Percentiles rank a stretch among this genome's conserved stretches.
phyloP scores from a whole-genome alignment of 2,797 vertebrate species.

The Serranus cabrilla region DNA sequence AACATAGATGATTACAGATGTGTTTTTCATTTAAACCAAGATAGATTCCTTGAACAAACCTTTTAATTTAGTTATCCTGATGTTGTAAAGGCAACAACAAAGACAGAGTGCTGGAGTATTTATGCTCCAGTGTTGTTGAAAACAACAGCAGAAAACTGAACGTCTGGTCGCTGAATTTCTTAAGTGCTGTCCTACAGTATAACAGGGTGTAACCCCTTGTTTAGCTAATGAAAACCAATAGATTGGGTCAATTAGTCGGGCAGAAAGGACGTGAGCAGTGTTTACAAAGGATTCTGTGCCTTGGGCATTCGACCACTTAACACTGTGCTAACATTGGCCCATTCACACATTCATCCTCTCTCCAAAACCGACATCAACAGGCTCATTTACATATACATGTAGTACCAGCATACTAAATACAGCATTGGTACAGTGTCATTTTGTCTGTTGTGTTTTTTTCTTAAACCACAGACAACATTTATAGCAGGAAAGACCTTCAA shows the following conservation, averaged over 20 bases:
- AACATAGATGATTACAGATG: background rate
- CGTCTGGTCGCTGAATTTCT: slow-evolving; percentile 19
- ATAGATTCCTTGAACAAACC: background rate
- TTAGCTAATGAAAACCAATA: slow-evolving; percentile 44
- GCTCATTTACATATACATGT: slow-evolving; percentile 39
- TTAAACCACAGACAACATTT: slow-evolving; percentile 34
- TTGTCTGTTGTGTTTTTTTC: background rate
- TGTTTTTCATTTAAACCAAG: background rate
- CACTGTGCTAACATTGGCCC: slow-evolving; percentile 34
- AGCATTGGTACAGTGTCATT: background rate
- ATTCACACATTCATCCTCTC: slow-evolving; percentile 49
- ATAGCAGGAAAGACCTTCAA: slow-evolving; percentile 36
- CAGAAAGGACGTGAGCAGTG: slow-evolving; percentile 41
- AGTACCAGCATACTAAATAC: slow-evolving; percentile 4
- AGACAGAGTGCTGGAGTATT: background rate
- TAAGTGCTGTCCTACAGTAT: slow-evolving; percentile 13
- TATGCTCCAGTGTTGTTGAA: slow-evolving; percentile 20
- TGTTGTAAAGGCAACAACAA: background rate
- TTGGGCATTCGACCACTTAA: slow-evolving; percentile 46
- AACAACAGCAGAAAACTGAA: slow-evolving; percentile 13
- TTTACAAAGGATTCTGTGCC: slow-evolving; percentile 50
- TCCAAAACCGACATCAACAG: slow-evolving; percentile 20
- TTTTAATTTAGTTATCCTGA: background rate
- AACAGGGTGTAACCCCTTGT: slow-evolving; percentile 35
- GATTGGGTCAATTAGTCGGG: slow-evolving; percentile 49